Base-by-base conservation (phyloP, 2,888 invertebrate species). In the Cerastis leucographa region DNA sequence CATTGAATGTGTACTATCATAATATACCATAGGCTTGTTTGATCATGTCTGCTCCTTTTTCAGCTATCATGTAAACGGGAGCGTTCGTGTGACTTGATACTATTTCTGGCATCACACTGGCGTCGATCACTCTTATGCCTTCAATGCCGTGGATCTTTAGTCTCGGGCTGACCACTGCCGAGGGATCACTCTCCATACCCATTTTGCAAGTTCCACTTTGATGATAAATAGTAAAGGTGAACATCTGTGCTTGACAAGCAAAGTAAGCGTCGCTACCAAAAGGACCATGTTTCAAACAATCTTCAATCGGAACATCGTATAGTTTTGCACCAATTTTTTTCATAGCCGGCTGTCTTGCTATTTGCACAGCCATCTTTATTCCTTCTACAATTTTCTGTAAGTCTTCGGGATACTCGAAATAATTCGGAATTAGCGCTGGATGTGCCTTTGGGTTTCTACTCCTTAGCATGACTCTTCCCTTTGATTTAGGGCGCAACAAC, bases 31-130 rank as follows among this genome's bases (percentile, higher is more conserved):
- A 97, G 78, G 96, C 96, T 88, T 97, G 91, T 92, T 98, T 98
- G 65, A 98, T 97, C 95, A 98, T 96, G 90, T 98, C 98, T 0
- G 98, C 96, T 11, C 97, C 98, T 91, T 98, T 98, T 92, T 98
- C 98, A 5, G 98, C 98, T 87, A 98, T 98, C 98, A 98, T 98
- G 82, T 97, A 98, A 1, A 97, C 97, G 0, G 98, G 98, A 0
- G 98, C 97, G 88, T 98, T 98, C 0, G 98, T 98, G 90, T 98
- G 98, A 40, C 97, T 98, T 0, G 98, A 97, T 0, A 97, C 97
- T 64, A 98, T 97, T 91, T 97, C 97, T 0, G 98, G 98, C 97
- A 98, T 98, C 62, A 98, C 97, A 84, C 98, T 98, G 0, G 98
- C 98, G 90, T 98, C 98, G 76, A 98, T 97, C 0, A 98, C 98